Percentiles rank a stretch among this genome's conserved stretches.
Evolutionary conservation across 2,113 vertebrate genomes (phyloP).

Genomic region (Perca flavescens): DNA sequence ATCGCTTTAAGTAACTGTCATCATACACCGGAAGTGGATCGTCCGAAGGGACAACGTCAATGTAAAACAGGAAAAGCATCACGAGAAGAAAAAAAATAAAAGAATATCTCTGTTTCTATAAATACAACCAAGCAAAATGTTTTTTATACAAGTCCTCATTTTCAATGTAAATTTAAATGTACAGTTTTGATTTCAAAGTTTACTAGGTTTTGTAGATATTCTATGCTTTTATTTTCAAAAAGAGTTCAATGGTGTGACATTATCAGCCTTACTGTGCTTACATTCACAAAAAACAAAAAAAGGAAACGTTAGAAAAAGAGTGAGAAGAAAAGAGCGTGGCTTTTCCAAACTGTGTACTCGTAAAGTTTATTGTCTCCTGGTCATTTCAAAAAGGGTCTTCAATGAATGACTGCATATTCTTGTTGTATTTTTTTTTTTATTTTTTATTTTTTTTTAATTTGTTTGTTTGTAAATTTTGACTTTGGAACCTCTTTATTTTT

Average conservation of each 20-base stretch:
- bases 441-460: constrained; percentile 34
- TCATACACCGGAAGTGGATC: constrained; percentile 61
- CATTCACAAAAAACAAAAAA: constrained; percentile 66
- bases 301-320: constrained; percentile 75
- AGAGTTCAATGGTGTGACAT: constrained; percentile 86
- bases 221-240: constrained; percentile 89
- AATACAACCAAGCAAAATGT: constrained; percentile 85
- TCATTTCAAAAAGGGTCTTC: constrained; percentile 88
- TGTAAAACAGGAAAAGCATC: constrained; percentile 57
- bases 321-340: constrained; percentile 74
- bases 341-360: constrained; percentile 83
- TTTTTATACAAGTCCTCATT: constrained; percentile 82
- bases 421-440: constrained; percentile 67
- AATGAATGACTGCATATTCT: constrained; percentile 90
- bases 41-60: constrained; percentile 69
- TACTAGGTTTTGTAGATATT: constrained; percentile 94
- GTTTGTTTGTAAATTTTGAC: constrained; percentile 87
- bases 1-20: constrained; percentile 67
- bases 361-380: constrained; percentile 80
- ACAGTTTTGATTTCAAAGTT: constrained; percentile 98
- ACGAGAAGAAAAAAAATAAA: constrained; percentile 34
- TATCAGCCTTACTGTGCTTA: constrained; percentile 86
- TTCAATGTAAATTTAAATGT: constrained; percentile 97
- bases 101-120: constrained; percentile 91
- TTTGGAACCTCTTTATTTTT: constrained; percentile 91